Evolutionary conservation across 2,113 vertebrate genomes (phyloP).

Genomic region (Chaetodon trifascialis): DNA sequence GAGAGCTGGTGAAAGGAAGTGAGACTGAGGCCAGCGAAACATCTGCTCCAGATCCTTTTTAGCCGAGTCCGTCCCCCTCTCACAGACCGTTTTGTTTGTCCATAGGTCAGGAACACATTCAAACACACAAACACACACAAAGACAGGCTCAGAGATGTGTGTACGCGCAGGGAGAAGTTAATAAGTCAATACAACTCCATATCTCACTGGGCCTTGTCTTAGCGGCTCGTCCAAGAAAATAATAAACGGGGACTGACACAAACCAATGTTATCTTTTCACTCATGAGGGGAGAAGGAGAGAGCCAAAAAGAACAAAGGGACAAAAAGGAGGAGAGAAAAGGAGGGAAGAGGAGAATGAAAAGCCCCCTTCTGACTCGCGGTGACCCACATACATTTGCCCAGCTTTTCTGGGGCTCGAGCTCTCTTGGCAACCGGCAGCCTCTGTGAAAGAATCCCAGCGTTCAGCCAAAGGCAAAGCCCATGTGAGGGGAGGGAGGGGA

Average conservation of each 20-base stretch:
- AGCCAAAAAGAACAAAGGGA: conserved; percentile 69
- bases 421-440: conserved; percentile 85
- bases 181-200: conserved; percentile 79
- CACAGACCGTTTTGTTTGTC: conserved; percentile 71
- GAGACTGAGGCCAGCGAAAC: conserved; percentile 80
- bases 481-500: conserved; percentile 47
- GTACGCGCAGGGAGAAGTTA: conserved; percentile 68
- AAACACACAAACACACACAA: conserved; percentile 60
- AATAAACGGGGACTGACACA: conserved; percentile 78
- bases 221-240: conserved; percentile 65
- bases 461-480: conserved; percentile 85
- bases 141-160: conserved; percentile 47
- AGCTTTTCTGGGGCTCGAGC: conserved; percentile 78
- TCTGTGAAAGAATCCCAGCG: conserved; percentile 86
- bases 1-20: conserved; percentile 80
- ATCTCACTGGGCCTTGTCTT: conserved; percentile 79
- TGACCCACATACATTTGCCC: conserved; percentile 82
- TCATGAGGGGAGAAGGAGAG: conserved; percentile 66
- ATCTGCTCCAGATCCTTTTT: conserved; percentile 82
- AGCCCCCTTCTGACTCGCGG: conserved; percentile 81
- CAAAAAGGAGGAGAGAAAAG: conserved; percentile 68
- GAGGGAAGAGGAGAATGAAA: conserved; percentile 77
- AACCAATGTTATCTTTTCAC: conserved; percentile 86
- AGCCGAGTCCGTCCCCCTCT: conserved; percentile 60
- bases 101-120: conserved; percentile 57